phyloP scores from a whole-genome alignment of 2,797 vertebrate species.

The Brachymystax lenok region DNA sequence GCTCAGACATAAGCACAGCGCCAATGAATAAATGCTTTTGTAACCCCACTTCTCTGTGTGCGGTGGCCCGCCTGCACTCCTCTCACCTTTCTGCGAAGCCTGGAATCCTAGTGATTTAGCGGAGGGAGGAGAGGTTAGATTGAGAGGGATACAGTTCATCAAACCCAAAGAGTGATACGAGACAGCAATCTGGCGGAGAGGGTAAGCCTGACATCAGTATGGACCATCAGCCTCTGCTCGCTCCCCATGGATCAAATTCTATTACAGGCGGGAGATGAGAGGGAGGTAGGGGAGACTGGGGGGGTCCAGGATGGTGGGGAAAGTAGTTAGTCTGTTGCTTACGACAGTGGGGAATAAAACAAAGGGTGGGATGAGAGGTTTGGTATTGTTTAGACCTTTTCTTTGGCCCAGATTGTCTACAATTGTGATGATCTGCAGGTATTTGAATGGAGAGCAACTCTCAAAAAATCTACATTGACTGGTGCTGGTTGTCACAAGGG shows the following conservation, averaged over 20 bases:
- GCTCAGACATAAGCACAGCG: neutral
- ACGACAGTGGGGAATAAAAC: conserved; percentile 1
- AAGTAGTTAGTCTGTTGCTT: neutral
- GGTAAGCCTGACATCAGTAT: conserved; percentile 37
- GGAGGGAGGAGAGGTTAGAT: conserved; percentile 37
- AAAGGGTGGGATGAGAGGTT: neutral
- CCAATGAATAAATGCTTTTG: conserved; percentile 55
- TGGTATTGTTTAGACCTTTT: neutral
- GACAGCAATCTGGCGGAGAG: conserved; percentile 28
- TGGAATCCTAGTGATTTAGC: conserved; percentile 43
- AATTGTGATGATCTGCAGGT: neutral
- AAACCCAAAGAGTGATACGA: conserved; percentile 33
- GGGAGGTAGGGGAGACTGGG: neutral
- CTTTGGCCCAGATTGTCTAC: neutral
- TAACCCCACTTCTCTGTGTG: conserved; percentile 44
- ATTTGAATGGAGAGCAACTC: neutral
- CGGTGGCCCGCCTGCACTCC: conserved; percentile 17
- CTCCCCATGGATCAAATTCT: conserved; percentile 39
- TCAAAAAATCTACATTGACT: neutral
- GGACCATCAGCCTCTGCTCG: conserved; percentile 28
- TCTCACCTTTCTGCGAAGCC: conserved; percentile 28
- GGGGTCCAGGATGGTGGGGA: neutral
- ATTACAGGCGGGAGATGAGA: conserved; percentile 40
- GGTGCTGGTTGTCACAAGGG: neutral
- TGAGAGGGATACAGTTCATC: conserved; percentile 40